phyloP scores from a whole-genome alignment of 1,140 invertebrate species.

The Himalopsyche phryganea region DNA sequence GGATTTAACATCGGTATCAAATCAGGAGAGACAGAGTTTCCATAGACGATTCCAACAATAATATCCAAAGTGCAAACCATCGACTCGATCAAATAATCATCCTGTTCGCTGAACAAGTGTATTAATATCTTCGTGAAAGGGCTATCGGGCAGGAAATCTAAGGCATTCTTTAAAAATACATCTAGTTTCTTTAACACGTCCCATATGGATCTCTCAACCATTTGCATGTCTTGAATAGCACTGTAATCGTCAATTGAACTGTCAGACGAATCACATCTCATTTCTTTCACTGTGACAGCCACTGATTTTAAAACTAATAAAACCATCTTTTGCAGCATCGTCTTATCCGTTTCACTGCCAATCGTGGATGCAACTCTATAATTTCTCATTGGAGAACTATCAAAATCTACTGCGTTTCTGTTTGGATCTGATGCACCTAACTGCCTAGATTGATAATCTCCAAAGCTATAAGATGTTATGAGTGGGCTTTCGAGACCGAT shows the following conservation, averaged over 20 bases:
- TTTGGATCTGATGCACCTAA: not conserved
- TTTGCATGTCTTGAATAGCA: conserved; percentile 83
- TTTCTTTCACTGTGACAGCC: conserved; percentile 86
- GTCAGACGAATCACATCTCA: conserved; percentile 78
- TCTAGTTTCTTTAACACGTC: conserved; percentile 80
- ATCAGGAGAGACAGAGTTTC: conserved; percentile 73
- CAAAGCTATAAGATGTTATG: conserved; percentile 11
- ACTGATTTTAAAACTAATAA: conserved; percentile 82
- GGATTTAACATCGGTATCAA: conserved; percentile 78
- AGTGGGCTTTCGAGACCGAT: conserved; percentile 51
- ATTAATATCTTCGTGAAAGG: conserved; percentile 84
- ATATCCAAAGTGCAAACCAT: conserved; percentile 89
- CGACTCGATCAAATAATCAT: conserved; percentile 87
- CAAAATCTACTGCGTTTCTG: conserved; percentile 35
- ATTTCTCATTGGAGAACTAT: conserved; percentile 38
- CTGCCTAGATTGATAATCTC: conserved; percentile 7
- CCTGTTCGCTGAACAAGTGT: conserved; percentile 84
- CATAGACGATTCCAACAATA: conserved; percentile 76
- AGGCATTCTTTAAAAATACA: conserved; percentile 72
- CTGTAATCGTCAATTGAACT: conserved; percentile 77
- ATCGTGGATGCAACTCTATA: conserved; percentile 37
- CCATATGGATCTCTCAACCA: conserved; percentile 79
- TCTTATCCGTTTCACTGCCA: conserved; percentile 57
- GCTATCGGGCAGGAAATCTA: conserved; percentile 84
- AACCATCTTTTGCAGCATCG: conserved; percentile 79